phyloP scores from a whole-genome alignment of 2,888 invertebrate species.

The Drosophila planitibia region DNA sequence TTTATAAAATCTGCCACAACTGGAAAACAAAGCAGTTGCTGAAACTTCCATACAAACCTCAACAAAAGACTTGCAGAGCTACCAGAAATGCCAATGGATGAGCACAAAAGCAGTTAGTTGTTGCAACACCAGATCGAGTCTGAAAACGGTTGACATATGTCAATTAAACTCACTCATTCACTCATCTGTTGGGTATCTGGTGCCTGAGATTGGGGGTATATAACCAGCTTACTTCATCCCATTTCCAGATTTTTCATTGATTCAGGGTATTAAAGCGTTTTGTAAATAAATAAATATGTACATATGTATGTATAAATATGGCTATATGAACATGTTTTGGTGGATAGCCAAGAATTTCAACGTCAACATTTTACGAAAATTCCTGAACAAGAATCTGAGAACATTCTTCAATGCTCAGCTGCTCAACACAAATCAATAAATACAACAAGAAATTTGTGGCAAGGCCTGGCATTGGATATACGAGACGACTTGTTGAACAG shows the following conservation, averaged over 20 bases:
- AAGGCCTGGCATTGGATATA: background rate
- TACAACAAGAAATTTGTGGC: background rate
- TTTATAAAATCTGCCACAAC: slow-evolving; percentile 77
- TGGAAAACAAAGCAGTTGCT: slow-evolving; percentile 66
- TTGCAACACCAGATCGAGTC: background rate
- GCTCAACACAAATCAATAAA: background rate
- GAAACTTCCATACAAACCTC: slow-evolving; percentile 55
- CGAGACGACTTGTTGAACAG: background rate
- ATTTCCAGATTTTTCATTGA: background rate
- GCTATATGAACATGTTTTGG: background rate
- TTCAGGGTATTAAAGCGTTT: background rate
- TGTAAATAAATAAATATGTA: background rate
- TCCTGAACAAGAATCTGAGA: background rate
- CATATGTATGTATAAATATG: background rate
- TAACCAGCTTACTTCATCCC: background rate
- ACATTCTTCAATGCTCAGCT: background rate
- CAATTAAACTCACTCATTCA: slow-evolving; percentile 68
- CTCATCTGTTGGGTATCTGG: slow-evolving; percentile 62
- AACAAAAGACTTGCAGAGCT: slow-evolving; percentile 55
- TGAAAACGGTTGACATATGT: slow-evolving; percentile 16
- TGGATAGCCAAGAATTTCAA: background rate
- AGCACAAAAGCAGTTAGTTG: slow-evolving; percentile 12
- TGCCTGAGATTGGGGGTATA: slow-evolving; percentile 14
- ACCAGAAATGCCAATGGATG: slow-evolving; percentile 46
- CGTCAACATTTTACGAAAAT: background rate